phyloP scores from a whole-genome alignment of 2,113 vertebrate species.

The Raja brachyura region DNA sequence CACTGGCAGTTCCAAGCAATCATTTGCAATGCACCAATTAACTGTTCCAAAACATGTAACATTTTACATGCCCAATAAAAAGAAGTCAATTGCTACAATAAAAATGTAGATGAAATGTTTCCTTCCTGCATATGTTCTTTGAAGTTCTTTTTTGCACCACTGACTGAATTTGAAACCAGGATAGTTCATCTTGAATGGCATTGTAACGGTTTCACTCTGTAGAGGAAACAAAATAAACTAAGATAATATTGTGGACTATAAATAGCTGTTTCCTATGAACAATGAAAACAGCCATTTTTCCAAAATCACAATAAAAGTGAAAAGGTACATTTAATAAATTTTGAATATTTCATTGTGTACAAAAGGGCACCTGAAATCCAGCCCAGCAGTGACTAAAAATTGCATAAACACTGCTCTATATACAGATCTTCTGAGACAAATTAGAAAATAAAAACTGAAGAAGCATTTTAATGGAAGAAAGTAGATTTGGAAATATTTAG shows the following conservation, averaged over 20 bases:
- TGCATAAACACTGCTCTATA: too few relatives aligned
- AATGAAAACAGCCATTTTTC: background rate
- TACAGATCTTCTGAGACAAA: too few relatives aligned
- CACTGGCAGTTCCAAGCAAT: background rate
- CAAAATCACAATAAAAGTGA: background rate
- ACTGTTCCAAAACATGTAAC: background rate
- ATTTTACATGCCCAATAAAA: background rate
- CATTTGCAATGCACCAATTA: background rate
- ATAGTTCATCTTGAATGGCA: background rate
- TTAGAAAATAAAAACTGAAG: too few relatives aligned
- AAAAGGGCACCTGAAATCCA: background rate
- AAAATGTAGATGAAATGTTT: background rate
- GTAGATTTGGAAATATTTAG: too few relatives aligned
- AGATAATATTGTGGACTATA: too few relatives aligned
- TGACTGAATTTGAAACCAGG: background rate
- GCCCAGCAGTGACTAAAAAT: background rate
- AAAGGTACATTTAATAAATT: too few relatives aligned
- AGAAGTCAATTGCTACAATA: background rate
- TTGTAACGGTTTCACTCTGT: background rate
- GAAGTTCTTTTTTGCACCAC: background rate
- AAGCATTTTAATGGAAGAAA: too few relatives aligned
- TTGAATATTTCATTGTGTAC: too few relatives aligned
- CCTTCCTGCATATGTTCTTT: background rate
- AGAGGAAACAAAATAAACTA: too few relatives aligned
- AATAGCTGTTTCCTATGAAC: background rate